phyloP scores from a whole-genome alignment of 1,140 invertebrate genomes.

The Streblospio benedicti region DNA sequence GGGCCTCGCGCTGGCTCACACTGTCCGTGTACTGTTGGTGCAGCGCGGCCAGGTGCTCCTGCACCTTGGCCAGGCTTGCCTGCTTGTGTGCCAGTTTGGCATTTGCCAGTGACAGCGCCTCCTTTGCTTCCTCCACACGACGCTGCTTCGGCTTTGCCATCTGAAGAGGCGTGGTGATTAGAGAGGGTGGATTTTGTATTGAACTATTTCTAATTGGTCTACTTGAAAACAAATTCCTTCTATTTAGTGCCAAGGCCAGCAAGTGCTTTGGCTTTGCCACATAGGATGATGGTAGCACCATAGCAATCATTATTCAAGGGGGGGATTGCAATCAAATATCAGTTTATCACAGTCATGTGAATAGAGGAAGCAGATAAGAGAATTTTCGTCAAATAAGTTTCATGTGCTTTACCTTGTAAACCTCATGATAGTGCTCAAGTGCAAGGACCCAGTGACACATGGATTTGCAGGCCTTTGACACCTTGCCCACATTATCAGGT shows the following conservation, averaged over 20 bases:
- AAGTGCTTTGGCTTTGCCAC: too few species aligned
- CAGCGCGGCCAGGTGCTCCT: slow-evolving; percentile 41
- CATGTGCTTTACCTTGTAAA: slow-evolving; percentile 46
- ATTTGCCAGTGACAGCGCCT: slow-evolving; percentile 39
- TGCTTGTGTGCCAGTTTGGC: slow-evolving; percentile 38
- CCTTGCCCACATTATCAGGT: slow-evolving; percentile 39
- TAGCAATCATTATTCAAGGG: too few species aligned
- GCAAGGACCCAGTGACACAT: slow-evolving; percentile 47
- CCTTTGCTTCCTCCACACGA: slow-evolving; percentile 39
- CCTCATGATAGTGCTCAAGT: slow-evolving; percentile 44
- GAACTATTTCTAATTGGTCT: too few species aligned
- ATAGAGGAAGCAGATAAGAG: too few species aligned
- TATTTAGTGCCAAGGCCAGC: too few species aligned
- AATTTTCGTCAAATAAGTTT: too few species aligned
- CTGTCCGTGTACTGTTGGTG: slow-evolving; percentile 47
- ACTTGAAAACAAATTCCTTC: too few species aligned
- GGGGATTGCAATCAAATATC: too few species aligned
- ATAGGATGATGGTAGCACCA: too few species aligned
- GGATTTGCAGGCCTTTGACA: slow-evolving; percentile 41
- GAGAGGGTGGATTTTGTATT: background rate
- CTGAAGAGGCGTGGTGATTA: slow-evolving; percentile 24
- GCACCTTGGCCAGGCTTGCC: slow-evolving; percentile 38
- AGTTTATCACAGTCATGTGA: too few species aligned
- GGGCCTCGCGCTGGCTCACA: slow-evolving; percentile 52
- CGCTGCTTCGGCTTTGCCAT: slow-evolving; percentile 47